Conservation (phyloP, 2,797 vertebrate genomes). For the Dallia pectoralis region DNA sequence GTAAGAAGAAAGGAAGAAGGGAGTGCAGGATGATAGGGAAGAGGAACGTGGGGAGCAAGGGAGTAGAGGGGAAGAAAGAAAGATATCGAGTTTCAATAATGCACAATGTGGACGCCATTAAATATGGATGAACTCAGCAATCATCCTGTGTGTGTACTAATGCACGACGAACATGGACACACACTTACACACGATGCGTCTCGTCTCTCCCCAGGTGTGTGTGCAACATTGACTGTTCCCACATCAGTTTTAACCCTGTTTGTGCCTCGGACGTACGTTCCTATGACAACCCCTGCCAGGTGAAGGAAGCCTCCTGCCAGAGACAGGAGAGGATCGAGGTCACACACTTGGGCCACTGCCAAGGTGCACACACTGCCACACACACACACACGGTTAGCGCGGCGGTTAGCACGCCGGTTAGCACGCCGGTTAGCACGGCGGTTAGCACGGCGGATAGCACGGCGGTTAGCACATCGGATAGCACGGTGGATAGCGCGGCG, state of each 20-base stretch:
- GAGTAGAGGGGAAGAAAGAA: neutral
- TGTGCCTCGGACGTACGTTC: conserved; percentile 98
- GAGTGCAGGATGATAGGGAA: neutral
- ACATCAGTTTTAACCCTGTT: conserved; percentile 99
- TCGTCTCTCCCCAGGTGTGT: conserved; percentile 83
- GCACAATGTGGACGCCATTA: neutral
- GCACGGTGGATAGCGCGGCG: too few relatives aligned
- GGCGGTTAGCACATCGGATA: too few relatives aligned
- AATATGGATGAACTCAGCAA: neutral
- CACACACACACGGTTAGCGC: conserved; percentile 12
- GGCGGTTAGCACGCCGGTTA: too few relatives aligned
- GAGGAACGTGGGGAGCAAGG: neutral
- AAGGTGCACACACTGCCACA: conserved; percentile 75
- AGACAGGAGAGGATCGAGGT: conserved; percentile 99
- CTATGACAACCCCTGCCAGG: conserved; percentile 99
- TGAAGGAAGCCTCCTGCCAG: conserved; percentile 99
- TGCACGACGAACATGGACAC: conserved; percentile 1
- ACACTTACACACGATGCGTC: conserved; percentile 8
- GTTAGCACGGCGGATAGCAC: too few relatives aligned
- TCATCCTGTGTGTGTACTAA: neutral
- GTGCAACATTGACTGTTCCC: conserved; percentile 99
- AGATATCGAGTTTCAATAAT: conserved; percentile 1
- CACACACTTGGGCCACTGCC: conserved; percentile 97
- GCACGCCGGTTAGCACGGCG: too few relatives aligned
- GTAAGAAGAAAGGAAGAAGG: neutral